phyloP scores from a whole-genome alignment of 2,888 invertebrate genomes.

The Drosophila dives region DNA sequence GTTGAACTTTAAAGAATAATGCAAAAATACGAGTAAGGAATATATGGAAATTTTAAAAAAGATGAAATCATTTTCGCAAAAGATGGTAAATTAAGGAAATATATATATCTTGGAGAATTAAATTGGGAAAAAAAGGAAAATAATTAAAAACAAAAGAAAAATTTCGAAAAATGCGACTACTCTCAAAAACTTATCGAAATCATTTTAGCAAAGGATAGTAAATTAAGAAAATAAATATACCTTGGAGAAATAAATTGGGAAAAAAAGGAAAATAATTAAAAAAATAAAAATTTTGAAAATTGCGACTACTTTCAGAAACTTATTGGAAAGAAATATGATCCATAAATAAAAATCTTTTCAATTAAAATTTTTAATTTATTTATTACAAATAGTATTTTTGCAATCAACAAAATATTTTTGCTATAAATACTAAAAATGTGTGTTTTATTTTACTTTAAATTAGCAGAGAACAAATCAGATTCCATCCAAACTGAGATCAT shows the following conservation, averaged over 20 bases:
- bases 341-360: not conserved
- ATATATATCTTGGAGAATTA: not conserved
- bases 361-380: no score
- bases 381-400: no score
- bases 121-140: not conserved
- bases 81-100: not conserved
- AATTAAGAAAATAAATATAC: no score
- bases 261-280: not conserved
- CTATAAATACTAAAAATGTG: not conserved
- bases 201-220: not conserved
- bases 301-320: not conserved
- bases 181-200: not conserved
- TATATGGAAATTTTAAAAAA: not conserved
- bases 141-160: not conserved
- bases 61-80: not conserved
- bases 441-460: not conserved
- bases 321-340: no score
- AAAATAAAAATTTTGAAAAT: no score
- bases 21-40: not conserved
- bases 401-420: not conserved
- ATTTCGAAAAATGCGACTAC: no score
- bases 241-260: no score
- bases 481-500: not conserved
- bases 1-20: slow-evolving; percentile 31
- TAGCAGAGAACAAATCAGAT: not conserved